These are phyloP conservation scores for Phaonia tiefii DNA, from an alignment of 2,888 invertebrate species.

Conservation along the genomic window DNA sequence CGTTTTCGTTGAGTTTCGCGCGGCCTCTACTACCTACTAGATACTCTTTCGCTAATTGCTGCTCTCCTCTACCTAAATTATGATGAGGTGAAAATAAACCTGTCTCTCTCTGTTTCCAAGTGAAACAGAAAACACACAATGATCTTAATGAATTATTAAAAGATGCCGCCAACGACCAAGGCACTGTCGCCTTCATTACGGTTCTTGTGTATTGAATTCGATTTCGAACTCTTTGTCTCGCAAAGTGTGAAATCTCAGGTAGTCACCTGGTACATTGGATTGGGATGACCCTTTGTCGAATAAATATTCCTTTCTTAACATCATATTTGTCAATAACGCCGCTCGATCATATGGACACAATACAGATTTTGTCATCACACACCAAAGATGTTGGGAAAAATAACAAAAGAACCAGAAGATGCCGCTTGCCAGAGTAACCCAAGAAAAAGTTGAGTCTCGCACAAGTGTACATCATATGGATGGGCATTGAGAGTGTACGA, in stretches of 20 bases:
- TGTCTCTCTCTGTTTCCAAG: not conserved
- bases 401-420: no score
- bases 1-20: constrained; percentile 14
- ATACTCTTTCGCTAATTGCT: no score
- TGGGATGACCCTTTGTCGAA: constrained; percentile 55
- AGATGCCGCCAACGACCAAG: constrained; percentile 58
- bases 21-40: constrained; percentile 27
- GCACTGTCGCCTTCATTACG: constrained; percentile 19
- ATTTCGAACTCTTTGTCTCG: constrained; percentile 13
- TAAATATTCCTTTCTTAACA: constrained; percentile 5
- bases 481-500: constrained; percentile 21
- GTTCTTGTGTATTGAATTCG: constrained; percentile 30
- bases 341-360: constrained; percentile 22
- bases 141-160: constrained; percentile 66
- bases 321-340: constrained; percentile 56
- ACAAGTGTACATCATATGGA: no score
- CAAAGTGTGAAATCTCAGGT: constrained; percentile 70
- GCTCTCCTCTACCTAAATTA: no score
- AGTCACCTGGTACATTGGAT: constrained; percentile 52
- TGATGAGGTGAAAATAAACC: not conserved
- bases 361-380: constrained; percentile 56
- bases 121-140: constrained; percentile 44
- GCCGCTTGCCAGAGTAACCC: constrained; percentile 51
- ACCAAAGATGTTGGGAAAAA: constrained; percentile 21
- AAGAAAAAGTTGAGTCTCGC: not conserved